Conservation (phyloP, 2,888 invertebrate species). For the Thera britannica region DNA sequence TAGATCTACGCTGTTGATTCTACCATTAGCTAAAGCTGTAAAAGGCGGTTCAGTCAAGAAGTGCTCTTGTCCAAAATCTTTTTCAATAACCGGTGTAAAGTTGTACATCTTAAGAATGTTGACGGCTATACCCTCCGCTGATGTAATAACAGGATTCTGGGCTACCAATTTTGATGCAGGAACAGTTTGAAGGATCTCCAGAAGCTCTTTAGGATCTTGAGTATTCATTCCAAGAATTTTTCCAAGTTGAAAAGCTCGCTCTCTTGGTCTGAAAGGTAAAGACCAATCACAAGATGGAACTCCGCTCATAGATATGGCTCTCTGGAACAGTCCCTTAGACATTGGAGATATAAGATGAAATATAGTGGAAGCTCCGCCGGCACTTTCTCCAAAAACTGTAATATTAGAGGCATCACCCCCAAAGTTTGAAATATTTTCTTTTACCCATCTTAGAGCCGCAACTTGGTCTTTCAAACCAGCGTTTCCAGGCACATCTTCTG, state of each 20-base stretch:
- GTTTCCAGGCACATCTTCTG: constrained; percentile 84
- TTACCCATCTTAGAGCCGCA: constrained; percentile 57
- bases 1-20: constrained; percentile 80
- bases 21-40: constrained; percentile 57
- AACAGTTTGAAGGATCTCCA: constrained; percentile 55
- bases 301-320: constrained; percentile 63
- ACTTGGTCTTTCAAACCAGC: constrained; percentile 78
- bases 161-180: constrained; percentile 47
- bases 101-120: constrained; percentile 35
- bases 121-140: constrained; percentile 33
- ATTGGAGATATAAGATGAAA: constrained; percentile 60
- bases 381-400: constrained; percentile 62
- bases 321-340: constrained; percentile 61
- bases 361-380: constrained; percentile 54
- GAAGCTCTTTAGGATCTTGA: constrained; percentile 48
- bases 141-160: constrained; percentile 38
- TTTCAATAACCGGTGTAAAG: constrained; percentile 51
- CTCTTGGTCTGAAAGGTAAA: constrained; percentile 46
- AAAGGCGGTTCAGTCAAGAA: constrained; percentile 46
- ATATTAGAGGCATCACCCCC: constrained; percentile 58
- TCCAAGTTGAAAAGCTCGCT: constrained; percentile 53
- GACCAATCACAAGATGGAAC: constrained; percentile 54
- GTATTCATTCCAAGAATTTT: constrained; percentile 55
- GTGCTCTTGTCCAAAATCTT: constrained; percentile 45
- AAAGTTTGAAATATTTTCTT: constrained; percentile 54